Percentiles rank a stretch among this genome's conserved stretches.
phyloP scores from a whole-genome alignment of 2,113 vertebrate species.

The Cyprinodon tularosa region DNA sequence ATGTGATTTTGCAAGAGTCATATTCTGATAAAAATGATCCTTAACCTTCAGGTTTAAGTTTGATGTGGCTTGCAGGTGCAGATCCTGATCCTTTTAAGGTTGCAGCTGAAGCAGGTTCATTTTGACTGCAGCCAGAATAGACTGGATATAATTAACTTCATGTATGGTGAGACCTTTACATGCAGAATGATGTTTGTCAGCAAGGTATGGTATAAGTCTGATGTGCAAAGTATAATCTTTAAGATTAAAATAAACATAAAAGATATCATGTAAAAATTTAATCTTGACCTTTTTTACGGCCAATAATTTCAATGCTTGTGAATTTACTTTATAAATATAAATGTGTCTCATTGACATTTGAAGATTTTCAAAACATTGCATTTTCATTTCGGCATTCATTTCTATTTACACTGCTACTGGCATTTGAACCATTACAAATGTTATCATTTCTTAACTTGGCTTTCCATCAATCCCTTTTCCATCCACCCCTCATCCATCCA shows the following conservation, averaged over 20 bases:
- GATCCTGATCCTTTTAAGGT: constrained; percentile 56
- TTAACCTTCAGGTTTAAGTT: constrained; percentile 19
- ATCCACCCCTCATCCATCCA: no score
- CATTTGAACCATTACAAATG: no score
- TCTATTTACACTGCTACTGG: no score
- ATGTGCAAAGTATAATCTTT: not conserved
- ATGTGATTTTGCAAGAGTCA: constrained; percentile 59
- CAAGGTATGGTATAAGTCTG: not conserved
- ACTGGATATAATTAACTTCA: constrained; percentile 1
- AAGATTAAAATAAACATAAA: not conserved
- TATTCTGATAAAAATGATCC: constrained; percentile 53
- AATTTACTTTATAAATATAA: not conserved
- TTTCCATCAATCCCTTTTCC: no score
- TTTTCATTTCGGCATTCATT: no score
- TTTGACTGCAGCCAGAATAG: constrained; percentile 10
- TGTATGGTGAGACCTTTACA: not conserved
- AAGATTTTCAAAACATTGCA: no score
- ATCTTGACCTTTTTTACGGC: not conserved
- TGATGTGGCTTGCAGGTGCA: constrained; percentile 58
- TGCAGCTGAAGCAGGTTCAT: constrained; percentile 10
- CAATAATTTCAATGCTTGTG: not conserved
- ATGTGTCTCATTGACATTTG: no score
- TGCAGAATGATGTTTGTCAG: not conserved
- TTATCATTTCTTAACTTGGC: no score
- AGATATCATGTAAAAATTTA: not conserved